Percentiles rank a stretch among this genome's conserved stretches.
Conservation (phyloP, 2,113 vertebrate species). For the Hiodon alosoides region DNA sequence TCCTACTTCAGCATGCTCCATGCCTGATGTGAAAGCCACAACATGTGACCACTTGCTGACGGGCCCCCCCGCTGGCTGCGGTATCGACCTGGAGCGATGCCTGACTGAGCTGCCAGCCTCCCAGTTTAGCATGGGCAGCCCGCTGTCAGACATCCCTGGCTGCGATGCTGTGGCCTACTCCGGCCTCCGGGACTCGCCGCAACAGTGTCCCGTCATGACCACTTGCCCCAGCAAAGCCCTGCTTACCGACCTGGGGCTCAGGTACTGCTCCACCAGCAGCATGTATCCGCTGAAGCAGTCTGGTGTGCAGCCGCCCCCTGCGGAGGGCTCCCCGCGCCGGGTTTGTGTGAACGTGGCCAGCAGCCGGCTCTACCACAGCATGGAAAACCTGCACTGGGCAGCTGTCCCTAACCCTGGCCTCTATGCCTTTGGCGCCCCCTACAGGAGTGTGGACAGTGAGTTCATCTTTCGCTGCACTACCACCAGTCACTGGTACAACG, state of each 20-base stretch:
- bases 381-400: conserved; percentile 83
- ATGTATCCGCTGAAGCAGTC: conserved; percentile 60
- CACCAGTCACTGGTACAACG: conserved; percentile 64
- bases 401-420: conserved; percentile 50
- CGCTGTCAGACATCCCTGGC: conserved; percentile 54
- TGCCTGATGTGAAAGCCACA: conserved; percentile 65
- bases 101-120: conserved; percentile 59
- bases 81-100: conserved; percentile 68
- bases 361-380: conserved; percentile 72
- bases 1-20: conserved; percentile 44
- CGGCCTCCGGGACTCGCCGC: conserved; percentile 58
- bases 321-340: conserved; percentile 29
- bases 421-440: conserved; percentile 52
- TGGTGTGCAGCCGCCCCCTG: conserved; percentile 41
- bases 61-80: conserved; percentile 56
- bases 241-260: conserved; percentile 66
- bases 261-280: conserved; percentile 60
- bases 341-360: conserved; percentile 29
- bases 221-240: conserved; percentile 72
- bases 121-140: conserved; percentile 50
- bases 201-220: conserved; percentile 63
- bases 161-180: conserved; percentile 62
- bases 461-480: conserved; percentile 66
- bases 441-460: conserved; percentile 69
- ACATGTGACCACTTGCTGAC: conserved; percentile 67